Evolutionary conservation across 2,797 vertebrate species (phyloP).

Genomic region (Enteromius radiatus): DNA sequence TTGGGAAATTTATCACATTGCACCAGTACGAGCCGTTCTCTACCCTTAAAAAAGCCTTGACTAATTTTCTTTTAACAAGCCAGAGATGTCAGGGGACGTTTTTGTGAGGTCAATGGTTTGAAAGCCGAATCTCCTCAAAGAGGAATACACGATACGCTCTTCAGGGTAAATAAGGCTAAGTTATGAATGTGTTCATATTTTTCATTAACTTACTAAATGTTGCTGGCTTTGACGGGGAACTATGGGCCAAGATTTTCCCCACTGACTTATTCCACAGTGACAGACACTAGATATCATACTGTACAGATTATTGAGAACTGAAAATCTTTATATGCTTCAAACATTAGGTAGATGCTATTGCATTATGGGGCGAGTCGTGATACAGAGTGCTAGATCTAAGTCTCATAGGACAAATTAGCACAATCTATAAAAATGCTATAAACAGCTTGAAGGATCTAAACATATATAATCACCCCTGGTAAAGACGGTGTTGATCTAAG

Average conservation of each 20-base stretch:
- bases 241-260: constrained; percentile 39
- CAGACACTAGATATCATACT: constrained; percentile 31
- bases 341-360: not conserved
- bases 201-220: constrained; percentile 27
- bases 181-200: constrained; percentile 33
- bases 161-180: constrained; percentile 29
- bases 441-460: not conserved
- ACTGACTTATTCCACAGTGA: constrained; percentile 42
- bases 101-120: constrained; percentile 35
- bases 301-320: constrained; percentile 26
- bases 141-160: constrained; percentile 38
- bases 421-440: not conserved
- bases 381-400: not conserved
- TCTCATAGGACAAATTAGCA: not conserved
- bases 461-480: not conserved
- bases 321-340: not conserved
- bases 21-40: constrained; percentile 9
- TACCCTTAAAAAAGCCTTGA: not conserved
- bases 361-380: not conserved
- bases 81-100: constrained; percentile 31
- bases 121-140: constrained; percentile 31
- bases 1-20: not conserved
- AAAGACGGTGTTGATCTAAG: not conserved
- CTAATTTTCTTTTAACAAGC: constrained; percentile 41
- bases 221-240: constrained; percentile 32